Conservation (phyloP, 1,140 invertebrate species). For the Atopsyche davidsoni region DNA sequence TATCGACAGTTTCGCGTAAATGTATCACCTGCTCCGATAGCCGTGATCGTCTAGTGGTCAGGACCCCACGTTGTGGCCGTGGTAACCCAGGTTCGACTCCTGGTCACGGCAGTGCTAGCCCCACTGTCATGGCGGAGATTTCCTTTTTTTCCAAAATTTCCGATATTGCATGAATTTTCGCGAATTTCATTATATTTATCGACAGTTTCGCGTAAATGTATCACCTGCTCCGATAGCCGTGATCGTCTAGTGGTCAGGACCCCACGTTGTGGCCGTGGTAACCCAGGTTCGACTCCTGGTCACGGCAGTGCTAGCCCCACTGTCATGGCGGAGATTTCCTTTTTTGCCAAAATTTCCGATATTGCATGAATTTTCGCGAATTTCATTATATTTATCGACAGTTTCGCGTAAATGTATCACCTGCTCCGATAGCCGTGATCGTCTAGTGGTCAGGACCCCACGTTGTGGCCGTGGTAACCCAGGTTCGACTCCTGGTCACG, state of each 20-base stretch:
- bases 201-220: too few species aligned
- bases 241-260: slow-evolving; percentile 49
- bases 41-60: slow-evolving; percentile 47
- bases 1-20: too few species aligned
- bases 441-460: slow-evolving; percentile 49
- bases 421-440: slow-evolving; percentile 38
- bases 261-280: slow-evolving; percentile 48
- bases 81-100: slow-evolving; percentile 45
- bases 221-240: slow-evolving; percentile 34
- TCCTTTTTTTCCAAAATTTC: too few species aligned
- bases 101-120: slow-evolving; percentile 34
- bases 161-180: too few species aligned
- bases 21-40: slow-evolving; percentile 21
- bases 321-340: too few species aligned
- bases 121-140: too few species aligned
- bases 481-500: slow-evolving; percentile 45
- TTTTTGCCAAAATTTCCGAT: too few species aligned
- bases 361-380: too few species aligned
- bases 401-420: too few species aligned
- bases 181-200: too few species aligned
- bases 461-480: slow-evolving; percentile 47
- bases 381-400: too few species aligned
- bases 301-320: slow-evolving; percentile 31
- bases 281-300: slow-evolving; percentile 47
- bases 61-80: slow-evolving; percentile 47